Conservation (phyloP, 2,113 vertebrate genomes). For the Amazona guildingii region DNA sequence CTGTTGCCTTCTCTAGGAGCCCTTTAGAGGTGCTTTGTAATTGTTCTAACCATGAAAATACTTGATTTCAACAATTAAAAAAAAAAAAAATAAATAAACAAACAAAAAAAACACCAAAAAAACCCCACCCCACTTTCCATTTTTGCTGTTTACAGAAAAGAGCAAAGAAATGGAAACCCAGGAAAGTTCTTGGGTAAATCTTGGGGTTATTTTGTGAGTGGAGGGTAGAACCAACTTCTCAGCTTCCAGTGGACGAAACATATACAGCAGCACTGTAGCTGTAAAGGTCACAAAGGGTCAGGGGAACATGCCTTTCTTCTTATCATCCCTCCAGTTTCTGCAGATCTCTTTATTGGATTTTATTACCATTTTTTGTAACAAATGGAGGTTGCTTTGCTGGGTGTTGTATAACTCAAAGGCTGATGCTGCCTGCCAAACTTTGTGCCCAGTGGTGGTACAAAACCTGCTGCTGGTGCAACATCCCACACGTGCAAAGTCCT, state of each 20-base stretch:
- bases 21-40: neutral
- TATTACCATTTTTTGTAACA: constrained; percentile 5
- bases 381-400: neutral
- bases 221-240: neutral
- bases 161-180: neutral
- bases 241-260: neutral
- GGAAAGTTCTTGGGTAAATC: neutral
- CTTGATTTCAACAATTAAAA: neutral
- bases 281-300: neutral
- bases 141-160: neutral
- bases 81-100: no score
- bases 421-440: neutral
- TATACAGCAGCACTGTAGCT: neutral
- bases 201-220: neutral
- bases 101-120: neutral
- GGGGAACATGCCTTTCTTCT: neutral
- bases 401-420: neutral
- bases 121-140: neutral
- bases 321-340: neutral
- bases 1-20: neutral
- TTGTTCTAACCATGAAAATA: neutral
- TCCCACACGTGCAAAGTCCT: neutral
- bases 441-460: neutral
- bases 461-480: neutral
- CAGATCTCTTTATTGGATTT: neutral